phyloP scores from a whole-genome alignment of 2,888 invertebrate species.

The Campoletis raptor region DNA sequence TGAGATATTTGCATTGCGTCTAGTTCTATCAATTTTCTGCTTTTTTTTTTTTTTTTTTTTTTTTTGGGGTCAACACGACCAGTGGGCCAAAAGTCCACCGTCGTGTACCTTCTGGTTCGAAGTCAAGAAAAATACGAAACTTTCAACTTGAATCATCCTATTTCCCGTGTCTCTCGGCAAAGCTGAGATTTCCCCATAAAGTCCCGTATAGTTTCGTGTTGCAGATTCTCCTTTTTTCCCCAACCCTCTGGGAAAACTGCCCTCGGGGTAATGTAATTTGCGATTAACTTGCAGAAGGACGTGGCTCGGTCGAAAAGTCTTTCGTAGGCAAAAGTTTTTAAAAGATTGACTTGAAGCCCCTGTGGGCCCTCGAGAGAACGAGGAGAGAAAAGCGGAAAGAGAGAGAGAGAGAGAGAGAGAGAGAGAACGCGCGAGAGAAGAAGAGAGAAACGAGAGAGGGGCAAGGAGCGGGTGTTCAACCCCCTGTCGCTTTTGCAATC shows the following conservation, averaged over 20 bases:
- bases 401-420: constrained; percentile 22
- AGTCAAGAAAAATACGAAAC: constrained; percentile 66
- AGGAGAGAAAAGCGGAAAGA: constrained; percentile 36
- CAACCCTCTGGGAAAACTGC: constrained; percentile 67
- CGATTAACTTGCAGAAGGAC: constrained; percentile 78
- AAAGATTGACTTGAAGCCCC: constrained; percentile 80
- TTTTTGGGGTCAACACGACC: not conserved
- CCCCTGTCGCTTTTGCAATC: constrained; percentile 69
- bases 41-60: no score
- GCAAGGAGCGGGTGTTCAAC: constrained; percentile 1
- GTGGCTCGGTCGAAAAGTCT: constrained; percentile 65
- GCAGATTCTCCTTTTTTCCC: constrained; percentile 20
- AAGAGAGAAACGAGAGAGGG: constrained; percentile 5
- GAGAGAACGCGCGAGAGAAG: constrained; percentile 9
- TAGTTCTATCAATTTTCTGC: constrained; percentile 3
- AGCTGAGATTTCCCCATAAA: constrained; percentile 39
- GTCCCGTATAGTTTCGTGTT: constrained; percentile 56
- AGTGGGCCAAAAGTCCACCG: constrained; percentile 12
- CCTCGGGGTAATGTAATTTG: constrained; percentile 82
- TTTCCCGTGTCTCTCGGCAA: constrained; percentile 48
- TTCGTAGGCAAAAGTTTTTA: constrained; percentile 78
- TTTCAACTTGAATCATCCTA: constrained; percentile 49
- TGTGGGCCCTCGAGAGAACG: constrained; percentile 22
- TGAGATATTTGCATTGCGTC: constrained; percentile 17
- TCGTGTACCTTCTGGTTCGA: constrained; percentile 19